phyloP scores from a whole-genome alignment of 23 tunicate genomes.

The Halocynthia aurantium region DNA sequence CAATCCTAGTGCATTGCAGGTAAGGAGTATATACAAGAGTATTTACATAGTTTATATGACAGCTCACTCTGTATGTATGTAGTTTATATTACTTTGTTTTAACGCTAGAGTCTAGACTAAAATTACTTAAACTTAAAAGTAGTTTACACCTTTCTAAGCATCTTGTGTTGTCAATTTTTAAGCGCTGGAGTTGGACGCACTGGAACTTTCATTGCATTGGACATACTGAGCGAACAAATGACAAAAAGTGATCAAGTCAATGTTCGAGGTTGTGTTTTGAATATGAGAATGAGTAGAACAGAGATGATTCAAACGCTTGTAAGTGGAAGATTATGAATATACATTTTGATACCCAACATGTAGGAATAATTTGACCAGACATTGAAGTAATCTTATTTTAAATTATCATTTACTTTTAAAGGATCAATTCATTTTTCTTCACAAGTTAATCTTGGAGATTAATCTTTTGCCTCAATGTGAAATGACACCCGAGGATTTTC shows the following conservation, averaged over 20 bases:
- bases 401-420: too few relatives aligned
- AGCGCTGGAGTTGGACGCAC: slow-evolving; percentile 20
- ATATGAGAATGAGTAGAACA: not conserved
- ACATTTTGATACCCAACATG: not conserved
- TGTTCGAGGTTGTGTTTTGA: not conserved
- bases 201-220: slow-evolving; percentile 18
- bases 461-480: too few relatives aligned
- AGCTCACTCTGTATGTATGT: too few relatives aligned
- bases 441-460: too few relatives aligned
- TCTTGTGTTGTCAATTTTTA: not conserved
- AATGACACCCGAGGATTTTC: too few relatives aligned
- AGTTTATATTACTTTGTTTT: not conserved
- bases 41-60: too few relatives aligned
- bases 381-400: too few relatives aligned
- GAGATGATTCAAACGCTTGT: slow-evolving; percentile 11
- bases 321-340: not conserved
- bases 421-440: too few relatives aligned
- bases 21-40: not conserved
- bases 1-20: slow-evolving; percentile 22
- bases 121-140: not conserved
- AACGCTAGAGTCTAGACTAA: not conserved
- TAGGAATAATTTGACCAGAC: not conserved
- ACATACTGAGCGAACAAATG: slow-evolving; percentile 3
- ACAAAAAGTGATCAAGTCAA: not conserved
- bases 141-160: not conserved